A percentile compares a stretch with the other conserved stretches of the same genome.
Conservation (phyloP, 2,888 invertebrate species). For the Drosophila picticornis region DNA sequence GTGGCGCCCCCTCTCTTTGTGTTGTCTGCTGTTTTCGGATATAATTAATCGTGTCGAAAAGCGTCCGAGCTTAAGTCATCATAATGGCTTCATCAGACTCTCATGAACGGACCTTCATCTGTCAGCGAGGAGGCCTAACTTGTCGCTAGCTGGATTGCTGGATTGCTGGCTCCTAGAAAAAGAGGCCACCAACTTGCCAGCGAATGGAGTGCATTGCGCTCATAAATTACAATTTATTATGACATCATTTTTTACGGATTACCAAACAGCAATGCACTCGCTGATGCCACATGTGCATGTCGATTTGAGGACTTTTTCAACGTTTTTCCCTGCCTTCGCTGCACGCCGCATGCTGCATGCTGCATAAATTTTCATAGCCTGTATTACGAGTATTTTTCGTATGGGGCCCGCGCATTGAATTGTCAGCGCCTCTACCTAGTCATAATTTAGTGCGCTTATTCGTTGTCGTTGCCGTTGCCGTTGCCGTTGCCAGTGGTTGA, state of each 20-base stretch:
- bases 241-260: slow-evolving; percentile 81
- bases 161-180: slow-evolving; percentile 9
- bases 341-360: not conserved
- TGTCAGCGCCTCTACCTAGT: slow-evolving; percentile 76
- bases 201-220: slow-evolving; percentile 55
- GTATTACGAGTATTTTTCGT: slow-evolving; percentile 66
- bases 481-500: slow-evolving; percentile 16
- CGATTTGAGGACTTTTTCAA: slow-evolving; percentile 55
- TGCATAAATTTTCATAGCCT: slow-evolving; percentile 71
- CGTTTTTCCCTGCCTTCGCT: slow-evolving; percentile 44
- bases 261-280: slow-evolving; percentile 66
- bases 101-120: slow-evolving; percentile 69
- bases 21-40: slow-evolving; percentile 32
- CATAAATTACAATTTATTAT: slow-evolving; percentile 81
- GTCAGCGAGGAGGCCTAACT: slow-evolving; percentile 65
- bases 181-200: slow-evolving; percentile 1
- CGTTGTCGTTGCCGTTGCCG: slow-evolving; percentile 5
- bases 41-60: slow-evolving; percentile 70
- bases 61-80: slow-evolving; percentile 68
- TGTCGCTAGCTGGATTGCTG: slow-evolving; percentile 52
- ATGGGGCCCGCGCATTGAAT: slow-evolving; percentile 70
- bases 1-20: slow-evolving; percentile 6
- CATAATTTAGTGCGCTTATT: slow-evolving; percentile 74
- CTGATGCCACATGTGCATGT: slow-evolving; percentile 57
- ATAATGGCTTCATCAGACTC: slow-evolving; percentile 63